Conservation (phyloP, 2,797 vertebrate species). For the Threskiornis aethiopicus region DNA sequence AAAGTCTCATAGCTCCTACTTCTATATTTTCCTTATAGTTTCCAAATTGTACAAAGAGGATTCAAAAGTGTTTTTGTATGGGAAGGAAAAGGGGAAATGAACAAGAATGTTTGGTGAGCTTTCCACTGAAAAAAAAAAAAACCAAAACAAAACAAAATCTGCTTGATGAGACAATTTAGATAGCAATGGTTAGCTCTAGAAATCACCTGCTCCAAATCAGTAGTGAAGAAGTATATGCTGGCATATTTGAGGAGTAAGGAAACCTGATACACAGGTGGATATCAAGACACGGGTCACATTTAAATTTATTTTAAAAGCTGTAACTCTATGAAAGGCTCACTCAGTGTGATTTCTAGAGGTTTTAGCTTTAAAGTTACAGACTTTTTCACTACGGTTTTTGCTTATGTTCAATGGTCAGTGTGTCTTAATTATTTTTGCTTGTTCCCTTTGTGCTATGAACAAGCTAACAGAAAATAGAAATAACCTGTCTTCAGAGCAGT, state of each 20-base stretch:
- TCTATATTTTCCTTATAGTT: background rate
- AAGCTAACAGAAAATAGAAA: background rate
- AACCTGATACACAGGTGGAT: background rate
- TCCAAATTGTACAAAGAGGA: background rate
- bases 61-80: background rate
- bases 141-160: background rate
- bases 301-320: background rate
- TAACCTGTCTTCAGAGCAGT: background rate
- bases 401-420: background rate
- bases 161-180: background rate
- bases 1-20: background rate
- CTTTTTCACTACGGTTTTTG: background rate
- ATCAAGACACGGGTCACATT: background rate
- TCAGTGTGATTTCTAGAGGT: background rate
- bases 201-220: background rate
- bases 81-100: background rate
- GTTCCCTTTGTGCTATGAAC: background rate
- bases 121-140: background rate
- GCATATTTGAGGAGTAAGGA: background rate
- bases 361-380: background rate
- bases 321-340: background rate
- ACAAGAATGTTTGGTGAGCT: background rate
- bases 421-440: background rate
- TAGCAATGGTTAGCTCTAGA: background rate
- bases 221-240: background rate